phyloP scores from a whole-genome alignment of 2,888 invertebrate genomes.

The Augochlorella aurata region DNA sequence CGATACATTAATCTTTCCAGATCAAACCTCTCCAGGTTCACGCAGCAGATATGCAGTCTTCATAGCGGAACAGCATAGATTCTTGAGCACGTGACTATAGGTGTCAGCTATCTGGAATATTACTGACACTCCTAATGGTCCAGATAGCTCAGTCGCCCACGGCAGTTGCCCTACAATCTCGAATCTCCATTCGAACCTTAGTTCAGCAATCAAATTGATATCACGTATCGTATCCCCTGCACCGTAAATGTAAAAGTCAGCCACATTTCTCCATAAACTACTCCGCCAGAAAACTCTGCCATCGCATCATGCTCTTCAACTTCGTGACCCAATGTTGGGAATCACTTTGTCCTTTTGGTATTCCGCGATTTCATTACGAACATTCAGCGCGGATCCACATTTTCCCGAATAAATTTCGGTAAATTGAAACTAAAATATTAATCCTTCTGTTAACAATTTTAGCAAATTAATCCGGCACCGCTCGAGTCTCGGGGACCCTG shows the following conservation, averaged over 20 bases:
- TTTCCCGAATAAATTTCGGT: neutral
- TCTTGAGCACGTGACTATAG: neutral
- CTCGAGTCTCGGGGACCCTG: no score
- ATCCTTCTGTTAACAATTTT: neutral
- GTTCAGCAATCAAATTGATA: slow-evolving; percentile 7
- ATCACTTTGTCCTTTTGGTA: neutral
- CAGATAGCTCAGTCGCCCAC: slow-evolving; percentile 1
- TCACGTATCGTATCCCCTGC: neutral
- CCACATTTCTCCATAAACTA: neutral
- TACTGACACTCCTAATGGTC: slow-evolving; percentile 16
- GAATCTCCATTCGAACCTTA: neutral
- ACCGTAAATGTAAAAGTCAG: neutral
- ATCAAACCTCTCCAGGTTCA: neutral
- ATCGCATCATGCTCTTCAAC: neutral
- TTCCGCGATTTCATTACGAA: neutral
- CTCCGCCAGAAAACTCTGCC: neutral
- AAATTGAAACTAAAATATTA: neutral
- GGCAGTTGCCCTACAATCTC: slow-evolving; percentile 2
- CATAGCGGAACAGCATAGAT: slow-evolving; percentile 7
- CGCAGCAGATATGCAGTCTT: slow-evolving; percentile 5
- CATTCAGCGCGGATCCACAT: neutral
- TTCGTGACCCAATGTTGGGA: neutral
- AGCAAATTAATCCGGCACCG: neutral
- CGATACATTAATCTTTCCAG: neutral
- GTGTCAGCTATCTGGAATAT: slow-evolving; percentile 16